Conservation (phyloP, 2,113 vertebrate genomes). For the Plotosus lineatus region DNA sequence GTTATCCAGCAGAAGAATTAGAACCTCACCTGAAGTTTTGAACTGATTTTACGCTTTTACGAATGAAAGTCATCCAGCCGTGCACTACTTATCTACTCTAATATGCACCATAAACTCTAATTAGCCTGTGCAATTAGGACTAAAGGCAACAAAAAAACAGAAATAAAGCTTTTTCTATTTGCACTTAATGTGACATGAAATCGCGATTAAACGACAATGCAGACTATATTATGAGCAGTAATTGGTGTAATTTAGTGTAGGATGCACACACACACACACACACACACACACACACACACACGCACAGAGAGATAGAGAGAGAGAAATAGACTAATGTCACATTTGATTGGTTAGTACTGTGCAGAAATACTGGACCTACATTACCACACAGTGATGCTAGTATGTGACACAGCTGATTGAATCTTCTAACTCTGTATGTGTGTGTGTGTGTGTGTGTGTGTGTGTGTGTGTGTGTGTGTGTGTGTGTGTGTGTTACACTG, state of each 20-base stretch:
- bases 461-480: conserved; percentile 5
- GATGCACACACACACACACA: neutral
- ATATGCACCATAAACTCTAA: conserved; percentile 42
- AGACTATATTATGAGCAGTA: conserved; percentile 24
- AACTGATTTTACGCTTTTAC: conserved; percentile 9
- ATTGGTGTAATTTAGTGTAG: conserved; percentile 21
- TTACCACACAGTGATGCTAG: neutral
- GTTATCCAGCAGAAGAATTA: conserved; percentile 42
- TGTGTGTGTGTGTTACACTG: neutral
- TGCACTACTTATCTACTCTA: conserved; percentile 41
- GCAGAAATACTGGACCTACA: conserved; percentile 7
- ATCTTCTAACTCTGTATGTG: neutral
- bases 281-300: conserved; percentile 11
- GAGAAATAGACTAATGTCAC: neutral
- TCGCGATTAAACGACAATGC: conserved; percentile 18
- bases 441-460: conserved; percentile 26
- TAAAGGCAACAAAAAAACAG: conserved; percentile 38
- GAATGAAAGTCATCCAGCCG: conserved; percentile 23
- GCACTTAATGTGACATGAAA: conserved; percentile 42
- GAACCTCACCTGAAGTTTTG: conserved; percentile 31
- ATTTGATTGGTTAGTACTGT: conserved; percentile 30
- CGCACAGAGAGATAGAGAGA: neutral
- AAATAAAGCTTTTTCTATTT: conserved; percentile 12
- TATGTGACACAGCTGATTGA: conserved; percentile 40
- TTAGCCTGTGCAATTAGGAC: conserved; percentile 37